Percentiles rank a stretch among this genome's conserved stretches.
These are phyloP conservation scores for Trematomus bernacchii DNA, from an alignment of 2,797 vertebrate species.

Conservation along the genomic window DNA sequence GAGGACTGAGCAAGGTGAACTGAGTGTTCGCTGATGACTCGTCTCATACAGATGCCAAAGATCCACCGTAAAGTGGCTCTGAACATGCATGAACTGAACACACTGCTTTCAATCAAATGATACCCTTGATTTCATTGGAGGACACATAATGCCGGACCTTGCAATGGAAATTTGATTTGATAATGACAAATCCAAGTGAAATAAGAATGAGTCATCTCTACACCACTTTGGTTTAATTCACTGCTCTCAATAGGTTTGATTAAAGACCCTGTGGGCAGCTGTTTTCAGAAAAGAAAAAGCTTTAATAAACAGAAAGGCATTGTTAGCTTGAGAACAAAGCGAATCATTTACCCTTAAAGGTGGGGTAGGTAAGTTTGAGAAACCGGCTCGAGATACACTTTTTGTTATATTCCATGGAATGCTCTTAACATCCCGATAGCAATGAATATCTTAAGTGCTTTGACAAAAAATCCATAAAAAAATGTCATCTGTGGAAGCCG, in stretches of 20 bases:
- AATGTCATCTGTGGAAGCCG: too few species aligned
- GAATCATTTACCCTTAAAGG: background rate
- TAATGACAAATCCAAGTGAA: background rate
- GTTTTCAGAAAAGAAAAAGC: background rate
- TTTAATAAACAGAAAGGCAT: background rate
- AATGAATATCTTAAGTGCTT: too few species aligned
- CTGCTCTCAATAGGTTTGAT: background rate
- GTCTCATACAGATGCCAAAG: conserved; percentile 18
- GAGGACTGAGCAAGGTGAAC: conserved; percentile 58
- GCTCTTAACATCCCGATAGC: too few species aligned
- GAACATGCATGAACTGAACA: conserved; percentile 11
- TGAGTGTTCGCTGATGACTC: conserved; percentile 15
- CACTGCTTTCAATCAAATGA: conserved; percentile 6
- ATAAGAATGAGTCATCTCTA: background rate
- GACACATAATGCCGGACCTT: background rate
- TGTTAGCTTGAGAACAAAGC: background rate
- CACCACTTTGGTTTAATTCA: background rate
- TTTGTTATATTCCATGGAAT: too few species aligned
- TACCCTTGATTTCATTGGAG: background rate
- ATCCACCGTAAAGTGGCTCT: background rate
- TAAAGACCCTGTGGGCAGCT: background rate
- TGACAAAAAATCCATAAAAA: too few species aligned
- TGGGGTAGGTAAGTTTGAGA: too few species aligned
- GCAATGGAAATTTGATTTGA: background rate
- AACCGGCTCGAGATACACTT: too few species aligned